Conservation (phyloP, 2,888 invertebrate species). For the Athripsodes cinereus region DNA sequence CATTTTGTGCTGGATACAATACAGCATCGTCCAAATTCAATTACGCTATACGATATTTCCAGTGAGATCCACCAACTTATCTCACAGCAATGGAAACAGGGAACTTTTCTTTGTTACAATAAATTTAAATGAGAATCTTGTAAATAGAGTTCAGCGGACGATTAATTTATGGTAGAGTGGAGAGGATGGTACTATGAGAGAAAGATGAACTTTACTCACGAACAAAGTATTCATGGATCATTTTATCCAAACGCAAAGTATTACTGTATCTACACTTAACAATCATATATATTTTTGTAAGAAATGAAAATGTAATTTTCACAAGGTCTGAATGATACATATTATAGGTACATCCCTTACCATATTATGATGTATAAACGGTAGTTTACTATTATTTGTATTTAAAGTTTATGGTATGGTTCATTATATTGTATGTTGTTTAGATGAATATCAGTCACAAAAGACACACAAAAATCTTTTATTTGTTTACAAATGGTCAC, state of each 20-base stretch:
- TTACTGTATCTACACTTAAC: not conserved
- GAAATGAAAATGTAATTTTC: not conserved
- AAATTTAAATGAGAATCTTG: not conserved
- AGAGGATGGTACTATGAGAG: too few species aligned
- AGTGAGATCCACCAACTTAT: not conserved
- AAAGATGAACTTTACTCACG: too few species aligned
- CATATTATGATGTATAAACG: too few species aligned
- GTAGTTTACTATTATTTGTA: too few species aligned
- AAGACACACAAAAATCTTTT: too few species aligned
- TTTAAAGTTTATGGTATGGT: too few species aligned
- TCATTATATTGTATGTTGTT: too few species aligned
- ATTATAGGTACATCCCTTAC: not conserved
- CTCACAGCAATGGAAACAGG: not conserved
- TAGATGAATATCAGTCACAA: too few species aligned
- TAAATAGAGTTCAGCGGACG: not conserved
- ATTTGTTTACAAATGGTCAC: too few species aligned
- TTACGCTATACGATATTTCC: not conserved
- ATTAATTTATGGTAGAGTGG: not conserved
- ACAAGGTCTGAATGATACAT: not conserved
- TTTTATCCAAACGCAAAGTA: not conserved
- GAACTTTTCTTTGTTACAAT: not conserved
- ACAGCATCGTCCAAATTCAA: not conserved
- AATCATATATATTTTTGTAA: not conserved
- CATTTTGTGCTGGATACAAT: not conserved
- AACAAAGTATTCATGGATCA: too few species aligned